Base-by-base conservation (phyloP, 2,888 invertebrate genomes). In the Melolontha melolontha region DNA sequence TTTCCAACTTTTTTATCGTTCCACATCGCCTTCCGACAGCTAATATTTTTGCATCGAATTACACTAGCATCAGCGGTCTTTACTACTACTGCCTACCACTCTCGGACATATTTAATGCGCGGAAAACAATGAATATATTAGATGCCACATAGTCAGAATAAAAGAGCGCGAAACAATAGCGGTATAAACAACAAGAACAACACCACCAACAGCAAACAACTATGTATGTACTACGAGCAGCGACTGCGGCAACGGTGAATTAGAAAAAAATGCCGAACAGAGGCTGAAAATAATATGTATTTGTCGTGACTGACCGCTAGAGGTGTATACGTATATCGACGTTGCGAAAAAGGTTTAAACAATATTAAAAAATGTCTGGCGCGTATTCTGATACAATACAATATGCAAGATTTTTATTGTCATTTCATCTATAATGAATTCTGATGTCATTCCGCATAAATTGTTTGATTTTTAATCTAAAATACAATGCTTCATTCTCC, bases 151-250 rank as follows among this genome's bases (percentile, higher is more conserved):
- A 82, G 78, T 79, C 78, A 77, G 82, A 81, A 80, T 81, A 81
- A 82, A 81, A 82, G 79, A 80, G 79, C 78, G 78, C 78, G 79
- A 66, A 82, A 82, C 82, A 82, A 82, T 82, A 79, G 82, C 79
- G 81, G 79, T 80, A 82, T 82, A 82, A 82, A 82, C 82, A 82
- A 82, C 81, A 81, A 82, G 79, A 79, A 78, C 77, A 70, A 70
- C 73, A 34, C 34, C 34, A 34, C 34, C 10, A 34, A 34, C 34
- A 34, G 34, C 34, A 34, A 34, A 34, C 34, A 34, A 34, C 34
- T 34, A 34, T 34, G 34, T 34, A 2, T 6, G 8, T 34, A 34
- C 34, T 34, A 34, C 6, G 34, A 34, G 6, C 42, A 44, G 44
- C 42, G 22, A 22, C 27, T 27, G 27, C 42, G 27, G 27, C 57